These are phyloP conservation scores for Scaptomyza montana DNA, from an alignment of 1,140 invertebrate species.

Conservation along the genomic window DNA sequence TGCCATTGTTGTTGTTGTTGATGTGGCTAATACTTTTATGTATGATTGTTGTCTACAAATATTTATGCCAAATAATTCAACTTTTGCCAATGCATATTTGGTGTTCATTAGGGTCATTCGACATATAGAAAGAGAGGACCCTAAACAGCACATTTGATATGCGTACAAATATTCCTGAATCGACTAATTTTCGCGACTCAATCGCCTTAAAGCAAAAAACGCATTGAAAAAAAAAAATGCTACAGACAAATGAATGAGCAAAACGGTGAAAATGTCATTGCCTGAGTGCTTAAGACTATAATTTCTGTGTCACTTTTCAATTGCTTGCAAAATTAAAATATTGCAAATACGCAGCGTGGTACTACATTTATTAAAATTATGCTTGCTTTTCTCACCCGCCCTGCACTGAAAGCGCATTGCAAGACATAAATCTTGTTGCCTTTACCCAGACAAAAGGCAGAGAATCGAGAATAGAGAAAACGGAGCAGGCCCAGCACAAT, in stretches of 20 bases:
- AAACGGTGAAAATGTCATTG: slow-evolving; percentile 29
- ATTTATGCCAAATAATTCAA: slow-evolving; percentile 72
- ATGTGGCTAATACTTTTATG: background rate
- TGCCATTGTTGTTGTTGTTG: slow-evolving; percentile 19
- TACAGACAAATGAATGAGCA: slow-evolving; percentile 15
- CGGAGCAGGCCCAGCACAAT: slow-evolving; percentile 3
- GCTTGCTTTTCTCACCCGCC: background rate
- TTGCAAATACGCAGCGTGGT: slow-evolving; percentile 59
- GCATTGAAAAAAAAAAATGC: slow-evolving; percentile 44
- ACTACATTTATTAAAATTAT: slow-evolving; percentile 57
- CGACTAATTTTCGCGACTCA: slow-evolving; percentile 31
- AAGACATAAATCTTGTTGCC: slow-evolving; percentile 54
- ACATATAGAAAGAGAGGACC: slow-evolving; percentile 11
- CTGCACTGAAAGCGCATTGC: slow-evolving; percentile 10
- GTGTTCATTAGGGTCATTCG: slow-evolving; percentile 66
- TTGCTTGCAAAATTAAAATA: slow-evolving; percentile 63
- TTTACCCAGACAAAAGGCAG: slow-evolving; percentile 24
- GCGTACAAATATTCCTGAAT: background rate
- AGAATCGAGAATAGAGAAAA: background rate
- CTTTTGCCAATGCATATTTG: slow-evolving; percentile 75
- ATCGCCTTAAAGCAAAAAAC: slow-evolving; percentile 31
- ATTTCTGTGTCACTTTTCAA: slow-evolving; percentile 47
- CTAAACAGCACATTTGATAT: slow-evolving; percentile 1
- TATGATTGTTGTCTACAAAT: slow-evolving; percentile 57
- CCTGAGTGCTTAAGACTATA: background rate